Base-by-base conservation (phyloP, 1,140 invertebrate genomes). In the Drosophila nigromelanica region DNA sequence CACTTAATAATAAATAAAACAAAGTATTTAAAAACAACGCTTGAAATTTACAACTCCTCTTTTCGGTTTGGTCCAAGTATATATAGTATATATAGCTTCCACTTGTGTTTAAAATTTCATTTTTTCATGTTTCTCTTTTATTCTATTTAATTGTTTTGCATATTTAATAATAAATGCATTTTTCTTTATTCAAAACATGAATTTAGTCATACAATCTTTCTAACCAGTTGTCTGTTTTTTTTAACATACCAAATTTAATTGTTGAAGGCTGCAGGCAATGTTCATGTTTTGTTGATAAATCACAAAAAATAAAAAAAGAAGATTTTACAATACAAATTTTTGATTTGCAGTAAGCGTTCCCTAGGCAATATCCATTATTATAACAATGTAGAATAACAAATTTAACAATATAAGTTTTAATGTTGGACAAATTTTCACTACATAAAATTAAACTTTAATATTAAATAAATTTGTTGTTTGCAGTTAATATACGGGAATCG, bases 261-360 rank as follows among this genome's bases (percentile, higher is more conserved):
- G 15, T 48, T 60, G 14, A 24, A 11, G 30, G 43, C 58, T 14
- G 6, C 11, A 15, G 33, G 33, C 30, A 48, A 60, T 47, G 5
- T 37, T 24, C 30, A 12, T 33, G 27, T 15, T 51, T 51, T 51
- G 12, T 40, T 40, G 2, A 39, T 5, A 35, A 35, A 35, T 1
- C 33, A 35, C 1, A 33, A 33, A 33, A 8, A 33, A 33, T 3
- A 7, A 33, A 7, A 33, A 33, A 8, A 40, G 5, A n/a, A 40
- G 12, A 8, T 59, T 27, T 59, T 10, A 27, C 30, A 47, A 24
- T 47, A 48, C 45, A n/a, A 14, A 24, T 37, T 48, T 47, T 14
- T 48, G 77, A 75, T 76, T 80, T 80, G 60, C 51, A 72, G 43
- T 73, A 67, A 80, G 51, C 27, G 47, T 54, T 67, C 77, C 77